Base-by-base conservation (phyloP, 1,140 invertebrate species). In the Aplysia californica region DNA sequence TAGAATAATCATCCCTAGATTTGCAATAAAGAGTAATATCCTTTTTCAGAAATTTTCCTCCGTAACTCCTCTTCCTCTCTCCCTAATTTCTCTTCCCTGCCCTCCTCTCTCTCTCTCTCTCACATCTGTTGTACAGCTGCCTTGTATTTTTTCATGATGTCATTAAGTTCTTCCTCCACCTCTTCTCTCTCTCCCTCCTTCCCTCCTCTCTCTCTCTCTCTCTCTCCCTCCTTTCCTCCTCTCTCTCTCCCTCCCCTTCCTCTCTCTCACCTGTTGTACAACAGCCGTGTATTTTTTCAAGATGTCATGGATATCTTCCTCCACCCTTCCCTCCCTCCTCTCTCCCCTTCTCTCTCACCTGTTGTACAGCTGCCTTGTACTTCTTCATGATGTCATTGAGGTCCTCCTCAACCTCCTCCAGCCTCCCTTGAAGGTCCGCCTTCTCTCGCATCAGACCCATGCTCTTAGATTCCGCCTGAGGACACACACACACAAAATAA, bases 321-420 rank as follows among this genome's bases (percentile, higher is more conserved):
- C 44, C n/a, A 10, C n/a, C 44, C n/a, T 10, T 50, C 44, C n/a
- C 44, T 50, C n/a, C n/a, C 44, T 50, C 44, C n/a, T n/a, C 10
- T 36, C 18, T n/a, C 68, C 21, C 23, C 33, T 20, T 41, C 38
- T 39, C 21, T 31, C 39, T n/a, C 2, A 97, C 91, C 84, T 97
- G 95, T 82, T 94, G 93, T 0, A 98, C 96, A 21, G 94, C 92
- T 3, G 94, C 92, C 77, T 96, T 95, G 90, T 97, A 98, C 87
- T 98, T 98, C 89, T 96, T 97, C 91, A 98, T 91, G 4, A 96
- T 91, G 88, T 97, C 96, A 0, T 94, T 93, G 38, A 96, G 90
- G 88, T 97, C 96, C 84, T 97, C 96, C 87, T 98, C 96, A 66
- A 96, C 95, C 85, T 97, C 96, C 83, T 97, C 96, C 15, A 97